phyloP scores from a whole-genome alignment of 1,140 invertebrate species.

The Drosophila rhopaloa region DNA sequence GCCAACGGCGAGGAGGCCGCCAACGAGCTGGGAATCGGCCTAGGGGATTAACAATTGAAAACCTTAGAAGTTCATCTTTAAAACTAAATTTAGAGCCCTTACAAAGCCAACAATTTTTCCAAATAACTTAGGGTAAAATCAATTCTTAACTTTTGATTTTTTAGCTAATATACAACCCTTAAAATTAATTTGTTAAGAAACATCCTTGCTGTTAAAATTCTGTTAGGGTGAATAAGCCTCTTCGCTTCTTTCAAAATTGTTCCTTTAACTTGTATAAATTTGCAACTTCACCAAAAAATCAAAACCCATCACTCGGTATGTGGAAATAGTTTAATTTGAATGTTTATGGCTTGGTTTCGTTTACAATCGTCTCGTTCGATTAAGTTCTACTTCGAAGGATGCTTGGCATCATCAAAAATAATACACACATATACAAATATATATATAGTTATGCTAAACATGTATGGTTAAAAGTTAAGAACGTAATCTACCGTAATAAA shows the following conservation, averaged over 20 bases:
- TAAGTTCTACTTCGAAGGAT: slow-evolving; percentile 43
- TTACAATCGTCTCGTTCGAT: slow-evolving; percentile 24
- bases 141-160: too few species aligned
- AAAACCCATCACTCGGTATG: neutral
- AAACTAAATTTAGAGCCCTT: too few species aligned
- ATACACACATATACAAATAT: slow-evolving; percentile 42
- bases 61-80: too few species aligned
- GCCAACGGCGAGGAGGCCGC: slow-evolving; percentile 53
- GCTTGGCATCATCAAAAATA: slow-evolving; percentile 65
- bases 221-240: too few species aligned
- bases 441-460: slow-evolving; percentile 45
- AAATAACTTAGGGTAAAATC: too few species aligned
- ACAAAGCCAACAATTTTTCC: too few species aligned
- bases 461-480: slow-evolving; percentile 41
- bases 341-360: slow-evolving; percentile 68
- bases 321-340: slow-evolving; percentile 63
- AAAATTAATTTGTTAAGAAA: too few species aligned
- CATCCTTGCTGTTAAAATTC: too few species aligned
- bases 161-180: too few species aligned
- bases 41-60: slow-evolving; percentile 36
- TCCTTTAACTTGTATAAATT: too few species aligned
- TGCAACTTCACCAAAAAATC: neutral
- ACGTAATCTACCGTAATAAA: slow-evolving; percentile 48
- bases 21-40: slow-evolving; percentile 38
- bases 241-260: too few species aligned